Evolutionary conservation across 2,113 vertebrate species (phyloP), one percentile per base, ranked within the genome.

Genomic region (Eudyptes chrysolophus): DNA sequence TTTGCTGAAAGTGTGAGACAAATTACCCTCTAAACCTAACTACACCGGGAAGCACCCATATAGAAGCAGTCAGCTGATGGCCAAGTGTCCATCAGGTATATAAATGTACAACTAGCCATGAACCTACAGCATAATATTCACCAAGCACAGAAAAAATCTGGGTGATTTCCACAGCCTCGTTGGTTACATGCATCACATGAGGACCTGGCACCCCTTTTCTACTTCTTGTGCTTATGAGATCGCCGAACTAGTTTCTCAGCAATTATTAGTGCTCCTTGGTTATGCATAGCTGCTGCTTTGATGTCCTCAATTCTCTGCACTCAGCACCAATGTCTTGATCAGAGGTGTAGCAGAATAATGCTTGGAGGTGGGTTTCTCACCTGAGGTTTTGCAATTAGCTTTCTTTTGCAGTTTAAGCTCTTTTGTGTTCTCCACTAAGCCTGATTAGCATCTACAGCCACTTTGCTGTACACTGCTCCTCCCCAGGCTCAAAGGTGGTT

Each of bases 221-320:
- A 10, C 36, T 36, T 26, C 40, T 61, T 26, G 13, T 10, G 8
- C 65, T 90, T 69, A 42, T 13, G 10, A 54, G 61, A 76, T 66
- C 1, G 16, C 81, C 0, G 0, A 83, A 79, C 40, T 16, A 44
- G 66, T 94, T 94, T 40, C 87, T 88, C 54, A 60, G 94, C 79
- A 92, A 69, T 85, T 69, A 44, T 74, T 30, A 68, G 1, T 62
- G 27, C 88, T 90, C 75, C 71, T 46, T 66, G 78, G 54, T 34
- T 76, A 42, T 30, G 82, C 92, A 42, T 30, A 96, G 42, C 58
- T 95, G 68, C 75, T 88, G 21, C 92, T 97, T 88, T 90, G 90
- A 92, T 83, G 92, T 90, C 82, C 90, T 46, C 34, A 55, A 4
- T 87, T 76, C 69, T 57, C 77, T 34, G 34, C 5, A 3, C 72